Evolutionary conservation across 2,888 invertebrate species (phyloP), one percentile per base, ranked within the genome.

Genomic region (Elgonia sp.): DNA sequence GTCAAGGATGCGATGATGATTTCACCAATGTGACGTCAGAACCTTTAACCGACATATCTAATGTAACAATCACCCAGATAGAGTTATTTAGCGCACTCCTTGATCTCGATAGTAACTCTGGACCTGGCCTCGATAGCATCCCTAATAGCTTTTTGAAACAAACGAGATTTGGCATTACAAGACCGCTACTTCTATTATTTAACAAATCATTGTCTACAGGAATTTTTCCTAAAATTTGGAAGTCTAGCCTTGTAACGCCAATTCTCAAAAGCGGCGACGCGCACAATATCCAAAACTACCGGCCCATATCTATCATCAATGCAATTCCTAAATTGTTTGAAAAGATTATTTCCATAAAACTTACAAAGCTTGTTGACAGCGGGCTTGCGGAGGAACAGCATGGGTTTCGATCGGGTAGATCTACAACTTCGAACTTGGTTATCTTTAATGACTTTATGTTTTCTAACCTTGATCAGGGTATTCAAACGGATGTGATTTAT

Each of bases 401-500:
- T 20, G 57, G 57, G 2, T 57, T 57, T 20, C 57, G 57, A 8
- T 20, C 18, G 20, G 21, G 57, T 7, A 57, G 20, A 57, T 57
- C 57, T 20, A 57, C 57, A 20, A 8, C 57, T 7, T 20, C 57
- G 2, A 20, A 57, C 12, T 57, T 53, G 18, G 53, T 20, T 29
- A 10, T 37, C 29, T 37, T n/a, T 53, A 70, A 50, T 16, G 39
- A 72, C 18, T 57, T 57, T 18, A 14, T 57, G n/a, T 72, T 55
- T 20, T 39, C 21, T 12, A 14, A 50, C 57, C 40, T 72, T 5
- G 57, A 72, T 39, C 9, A 18, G 9, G n/a, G 37, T 10, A 55
- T 55, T 3, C 72, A 72, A 12, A 40, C 39, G 9, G 72, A 72
- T 18, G 39, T 57, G 2, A n/a, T 39, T 10, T 70, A 70, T n/a